Conservation (phyloP, 2,888 invertebrate species). For the Tanypteryx hageni region DNA sequence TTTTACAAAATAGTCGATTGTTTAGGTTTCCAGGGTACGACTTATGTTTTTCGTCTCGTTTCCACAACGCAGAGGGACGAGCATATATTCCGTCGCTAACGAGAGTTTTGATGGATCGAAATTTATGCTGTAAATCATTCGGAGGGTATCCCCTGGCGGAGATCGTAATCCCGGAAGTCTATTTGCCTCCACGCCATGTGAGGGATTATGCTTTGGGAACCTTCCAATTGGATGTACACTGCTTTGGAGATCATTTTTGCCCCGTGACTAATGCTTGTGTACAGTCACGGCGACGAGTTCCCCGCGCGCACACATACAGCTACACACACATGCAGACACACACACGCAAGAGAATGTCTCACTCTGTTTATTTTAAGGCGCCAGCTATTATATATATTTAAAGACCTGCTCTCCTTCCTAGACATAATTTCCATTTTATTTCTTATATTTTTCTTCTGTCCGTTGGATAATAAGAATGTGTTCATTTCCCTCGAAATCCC, state of each 20-base stretch:
- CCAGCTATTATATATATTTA: too few relatives aligned
- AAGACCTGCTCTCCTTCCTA: too few relatives aligned
- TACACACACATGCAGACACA: not conserved
- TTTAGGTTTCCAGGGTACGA: not conserved
- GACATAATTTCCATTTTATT: too few relatives aligned
- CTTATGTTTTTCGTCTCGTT: not conserved
- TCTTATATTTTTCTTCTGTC: too few relatives aligned
- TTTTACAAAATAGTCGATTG: not conserved
- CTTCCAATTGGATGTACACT: conserved; percentile 57
- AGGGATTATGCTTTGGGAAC: conserved; percentile 52
- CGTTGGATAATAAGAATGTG: too few relatives aligned
- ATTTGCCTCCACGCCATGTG: conserved; percentile 45
- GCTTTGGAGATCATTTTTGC: conserved; percentile 58
- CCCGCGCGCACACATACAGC: not conserved
- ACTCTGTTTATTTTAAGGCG: not conserved
- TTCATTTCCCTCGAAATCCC: too few relatives aligned
- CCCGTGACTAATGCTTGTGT: conserved; percentile 53
- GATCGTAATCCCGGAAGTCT: conserved; percentile 56
- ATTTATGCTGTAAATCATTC: conserved; percentile 50
- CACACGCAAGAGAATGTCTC: not conserved
- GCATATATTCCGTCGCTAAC: not conserved
- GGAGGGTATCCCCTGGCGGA: conserved; percentile 10
- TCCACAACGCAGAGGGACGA: not conserved
- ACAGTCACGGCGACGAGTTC: conserved; percentile 28
- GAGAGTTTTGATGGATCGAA: conserved; percentile 36